Evolutionary conservation across 1,140 invertebrate species (phyloP), one percentile per base, ranked within the genome.

Genomic region (Hypothenemus hampei): DNA sequence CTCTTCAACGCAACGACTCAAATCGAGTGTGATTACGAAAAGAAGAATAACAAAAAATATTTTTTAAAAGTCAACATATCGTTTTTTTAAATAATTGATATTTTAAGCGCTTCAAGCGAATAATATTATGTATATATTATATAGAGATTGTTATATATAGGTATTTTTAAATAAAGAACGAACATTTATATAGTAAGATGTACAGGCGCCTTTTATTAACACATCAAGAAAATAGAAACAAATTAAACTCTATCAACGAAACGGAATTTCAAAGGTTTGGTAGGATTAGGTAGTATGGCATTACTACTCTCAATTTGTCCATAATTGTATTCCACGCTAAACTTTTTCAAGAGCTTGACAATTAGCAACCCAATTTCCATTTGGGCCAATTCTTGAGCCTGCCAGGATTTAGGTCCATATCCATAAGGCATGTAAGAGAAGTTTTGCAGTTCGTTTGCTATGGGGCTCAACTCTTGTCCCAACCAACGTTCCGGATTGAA

Each of bases 401-500:
- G 51, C 49, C 81, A 83, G 26, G 78, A 77, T 49, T 78, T 73
- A 4, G 76, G 62, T 5, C 81, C 81, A 61, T 75, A 72, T 1
- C 81, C 81, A 58, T 81, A 83, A 1, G 81, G 81, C 40, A 83
- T 72, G 3, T 75, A 79, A 47, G 77, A 77, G 57, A 78, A 78
- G 0, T 65, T 58, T 29, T 65, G 59, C 44, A 51, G 33, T 11
- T 62, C 53, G 15, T 59, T 29, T 18, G 47, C 53, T n/a, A 62
- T 26, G 1, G 43, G 47, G 26, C 52, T 49, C 4, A 48, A 44
- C n/a, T 73, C 72, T 8, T 60, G 26, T 13, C 72, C 66, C 18
- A 88, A 65, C 87, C 81, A 91, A 57, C 81, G 73, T 67, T 84
- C 85, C 7, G 87, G 87, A 37, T 75, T 68, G 63, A 84, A 91